A percentile compares a stretch with the other conserved stretches of the same genome.
Conservation (phyloP, 2,888 invertebrate genomes). For the Glaucopsyche alexis region DNA sequence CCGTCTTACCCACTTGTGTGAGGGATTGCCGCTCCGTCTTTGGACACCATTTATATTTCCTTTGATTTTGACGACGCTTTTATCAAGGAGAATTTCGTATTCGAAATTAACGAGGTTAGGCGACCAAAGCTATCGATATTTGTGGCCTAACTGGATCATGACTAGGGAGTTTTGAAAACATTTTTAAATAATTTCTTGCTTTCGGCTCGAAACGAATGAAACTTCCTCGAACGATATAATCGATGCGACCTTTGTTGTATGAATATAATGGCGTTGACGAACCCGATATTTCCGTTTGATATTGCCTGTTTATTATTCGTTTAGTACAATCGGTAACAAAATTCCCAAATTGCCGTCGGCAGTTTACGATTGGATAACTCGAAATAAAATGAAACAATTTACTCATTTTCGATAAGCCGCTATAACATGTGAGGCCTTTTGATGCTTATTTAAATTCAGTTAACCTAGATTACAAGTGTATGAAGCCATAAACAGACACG, state of each 20-base stretch:
- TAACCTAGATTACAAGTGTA: slow-evolving; percentile 44
- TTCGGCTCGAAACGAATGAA: slow-evolving; percentile 43
- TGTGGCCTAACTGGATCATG: not conserved
- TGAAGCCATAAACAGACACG: slow-evolving; percentile 42
- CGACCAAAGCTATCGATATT: slow-evolving; percentile 20
- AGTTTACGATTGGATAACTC: slow-evolving; percentile 35
- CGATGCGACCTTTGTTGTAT: slow-evolving; percentile 60
- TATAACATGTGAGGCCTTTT: slow-evolving; percentile 41
- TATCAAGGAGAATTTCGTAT: slow-evolving; percentile 39
- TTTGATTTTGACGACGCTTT: slow-evolving; percentile 60
- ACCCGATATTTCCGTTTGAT: slow-evolving; percentile 71
- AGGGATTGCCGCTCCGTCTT: slow-evolving; percentile 78
- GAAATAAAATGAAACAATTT: slow-evolving; percentile 38
- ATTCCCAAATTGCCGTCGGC: slow-evolving; percentile 40
- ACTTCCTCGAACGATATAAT: slow-evolving; percentile 50
- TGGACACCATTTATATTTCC: slow-evolving; percentile 80
- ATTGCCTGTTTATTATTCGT: slow-evolving; percentile 59
- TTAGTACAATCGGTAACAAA: slow-evolving; percentile 53
- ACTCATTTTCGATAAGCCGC: slow-evolving; percentile 41
- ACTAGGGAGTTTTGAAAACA: not conserved
- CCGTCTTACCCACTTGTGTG: slow-evolving; percentile 80
- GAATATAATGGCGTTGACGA: slow-evolving; percentile 63
- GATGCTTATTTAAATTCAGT: slow-evolving; percentile 43
- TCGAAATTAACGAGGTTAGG: slow-evolving; percentile 31
- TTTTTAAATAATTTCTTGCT: slow-evolving; percentile 31